Evolutionary conservation across 2,797 vertebrate genomes (phyloP).

Genomic region (Micropoecilia bifurca): DNA sequence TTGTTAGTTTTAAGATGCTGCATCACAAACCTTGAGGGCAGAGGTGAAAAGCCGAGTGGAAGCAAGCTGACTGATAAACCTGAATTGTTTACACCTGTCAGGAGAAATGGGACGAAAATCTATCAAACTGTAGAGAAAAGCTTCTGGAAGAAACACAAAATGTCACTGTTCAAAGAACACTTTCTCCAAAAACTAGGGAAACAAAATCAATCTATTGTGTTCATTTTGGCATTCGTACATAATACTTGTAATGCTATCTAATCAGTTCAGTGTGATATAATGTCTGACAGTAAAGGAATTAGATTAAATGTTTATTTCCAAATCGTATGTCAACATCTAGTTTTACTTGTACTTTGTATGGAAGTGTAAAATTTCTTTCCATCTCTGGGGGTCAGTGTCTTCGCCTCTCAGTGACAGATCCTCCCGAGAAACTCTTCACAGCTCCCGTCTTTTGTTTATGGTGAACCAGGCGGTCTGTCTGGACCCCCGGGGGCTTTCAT

Average conservation of each 20-base stretch:
- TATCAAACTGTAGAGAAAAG: neutral
- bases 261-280: neutral
- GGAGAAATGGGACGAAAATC: neutral
- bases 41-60: neutral
- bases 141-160: neutral
- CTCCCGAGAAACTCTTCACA: slow-evolving; percentile 28
- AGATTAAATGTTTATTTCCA: neutral
- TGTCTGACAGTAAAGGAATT: neutral
- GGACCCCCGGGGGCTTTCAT: slow-evolving; percentile 1
- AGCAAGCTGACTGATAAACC: neutral
- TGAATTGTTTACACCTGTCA: neutral
- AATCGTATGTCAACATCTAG: too few species aligned
- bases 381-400: neutral
- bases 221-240: neutral
- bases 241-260: neutral
- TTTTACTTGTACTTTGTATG: neutral
- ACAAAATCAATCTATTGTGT: neutral
- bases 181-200: neutral
- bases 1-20: neutral
- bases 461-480: slow-evolving; percentile 3
- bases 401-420: slow-evolving; percentile 18
- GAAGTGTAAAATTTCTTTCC: slow-evolving; percentile 3
- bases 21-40: neutral
- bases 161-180: neutral
- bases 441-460: slow-evolving; percentile 34